Evolutionary conservation across 2,113 vertebrate species (phyloP).

Genomic region (Eupsittula cactorum): DNA sequence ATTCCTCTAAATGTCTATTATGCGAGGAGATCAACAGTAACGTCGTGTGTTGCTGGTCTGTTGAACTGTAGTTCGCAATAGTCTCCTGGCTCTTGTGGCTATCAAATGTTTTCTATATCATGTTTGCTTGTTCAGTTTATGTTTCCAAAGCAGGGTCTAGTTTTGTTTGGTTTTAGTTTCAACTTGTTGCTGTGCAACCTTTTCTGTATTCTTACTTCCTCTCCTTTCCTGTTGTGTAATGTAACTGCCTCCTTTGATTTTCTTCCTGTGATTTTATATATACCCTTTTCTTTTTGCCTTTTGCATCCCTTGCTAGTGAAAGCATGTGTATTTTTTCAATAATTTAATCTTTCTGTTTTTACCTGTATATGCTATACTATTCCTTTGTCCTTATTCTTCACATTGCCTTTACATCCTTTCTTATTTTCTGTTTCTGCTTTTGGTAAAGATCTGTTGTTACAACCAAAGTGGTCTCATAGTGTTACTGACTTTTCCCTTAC

Average conservation of each 20-base stretch:
- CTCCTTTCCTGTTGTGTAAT: background rate
- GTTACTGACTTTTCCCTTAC: background rate
- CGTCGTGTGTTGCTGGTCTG: background rate
- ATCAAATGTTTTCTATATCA: background rate
- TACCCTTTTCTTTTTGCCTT: background rate
- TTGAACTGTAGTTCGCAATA: background rate
- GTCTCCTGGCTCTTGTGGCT: background rate
- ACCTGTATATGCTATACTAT: background rate
- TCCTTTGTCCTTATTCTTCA: background rate
- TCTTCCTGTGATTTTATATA: background rate
- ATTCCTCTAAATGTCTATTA: background rate
- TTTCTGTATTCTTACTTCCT: background rate
- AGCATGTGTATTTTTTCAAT: background rate
- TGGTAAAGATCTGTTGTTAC: background rate
- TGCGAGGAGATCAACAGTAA: background rate
- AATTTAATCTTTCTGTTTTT: background rate
- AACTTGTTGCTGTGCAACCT: background rate
- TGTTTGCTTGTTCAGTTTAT: background rate
- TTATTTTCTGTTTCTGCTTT: background rate
- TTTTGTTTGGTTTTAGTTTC: background rate
- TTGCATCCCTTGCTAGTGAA: background rate
- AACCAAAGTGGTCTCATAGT: background rate
- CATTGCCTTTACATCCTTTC: background rate
- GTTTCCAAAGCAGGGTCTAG: background rate
- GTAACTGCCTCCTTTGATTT: background rate